Conservation (phyloP, 2,113 vertebrate genomes). For the Nanorana parkeri region DNA sequence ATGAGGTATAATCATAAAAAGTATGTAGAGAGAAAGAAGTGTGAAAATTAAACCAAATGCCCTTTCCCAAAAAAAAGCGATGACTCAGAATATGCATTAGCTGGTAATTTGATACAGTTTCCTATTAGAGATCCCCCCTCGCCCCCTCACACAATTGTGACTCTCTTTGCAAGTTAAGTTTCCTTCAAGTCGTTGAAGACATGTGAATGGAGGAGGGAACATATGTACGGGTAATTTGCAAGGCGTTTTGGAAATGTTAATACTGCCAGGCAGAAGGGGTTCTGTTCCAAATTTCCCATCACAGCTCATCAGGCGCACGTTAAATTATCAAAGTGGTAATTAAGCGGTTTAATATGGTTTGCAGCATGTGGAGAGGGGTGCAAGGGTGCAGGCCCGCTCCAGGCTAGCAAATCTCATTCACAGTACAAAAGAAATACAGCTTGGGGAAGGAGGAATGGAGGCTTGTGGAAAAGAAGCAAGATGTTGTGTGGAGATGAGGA, state of each 20-base stretch:
- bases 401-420: neutral
- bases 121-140: too few relatives aligned
- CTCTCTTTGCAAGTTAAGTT: slow-evolving; percentile 2
- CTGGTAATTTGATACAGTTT: too few relatives aligned
- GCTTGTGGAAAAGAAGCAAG: too few relatives aligned
- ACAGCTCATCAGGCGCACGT: neutral
- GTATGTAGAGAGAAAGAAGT: too few relatives aligned
- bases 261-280: neutral
- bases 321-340: neutral
- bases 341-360: neutral
- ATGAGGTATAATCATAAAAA: too few relatives aligned
- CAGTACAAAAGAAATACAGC: too few relatives aligned
- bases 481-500: too few relatives aligned
- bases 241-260: slow-evolving; percentile 18
- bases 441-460: too few relatives aligned
- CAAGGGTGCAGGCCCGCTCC: slow-evolving; percentile 20
- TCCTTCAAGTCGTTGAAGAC: slow-evolving; percentile 3
- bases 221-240: slow-evolving; percentile 27
- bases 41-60: too few relatives aligned
- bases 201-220: neutral
- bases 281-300: slow-evolving; percentile 32
- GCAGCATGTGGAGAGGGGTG: neutral
- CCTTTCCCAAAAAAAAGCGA: too few relatives aligned
- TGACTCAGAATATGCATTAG: too few relatives aligned
- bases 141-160: neutral